Conservation (phyloP, 2,113 vertebrate species). For the Tursiops truncatus region DNA sequence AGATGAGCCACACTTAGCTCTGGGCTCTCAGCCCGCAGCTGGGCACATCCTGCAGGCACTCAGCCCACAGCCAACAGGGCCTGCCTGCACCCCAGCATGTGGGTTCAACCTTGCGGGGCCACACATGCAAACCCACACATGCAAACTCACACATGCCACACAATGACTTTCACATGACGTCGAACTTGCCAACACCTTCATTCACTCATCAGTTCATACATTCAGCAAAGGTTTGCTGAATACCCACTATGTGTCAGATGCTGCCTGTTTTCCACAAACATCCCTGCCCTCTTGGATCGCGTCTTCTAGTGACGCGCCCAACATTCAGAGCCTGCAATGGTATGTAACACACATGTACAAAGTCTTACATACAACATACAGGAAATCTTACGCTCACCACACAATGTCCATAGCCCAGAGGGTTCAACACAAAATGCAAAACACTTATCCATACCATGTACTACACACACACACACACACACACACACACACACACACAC, state of each 20-base stretch:
- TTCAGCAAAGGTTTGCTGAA: not conserved
- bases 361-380: not conserved
- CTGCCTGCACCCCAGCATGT: not conserved
- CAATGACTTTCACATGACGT: accelerated
- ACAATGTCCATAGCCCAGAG: not conserved
- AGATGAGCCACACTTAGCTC: not conserved
- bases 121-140: not conserved
- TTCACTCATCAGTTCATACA: not conserved
- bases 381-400: not conserved
- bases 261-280: not conserved
- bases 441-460: not conserved
- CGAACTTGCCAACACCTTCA: not conserved
- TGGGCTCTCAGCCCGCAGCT: not conserved
- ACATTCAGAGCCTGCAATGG: not conserved
- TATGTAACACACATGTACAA: not conserved
- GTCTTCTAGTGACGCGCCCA: not conserved
- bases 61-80: not conserved
- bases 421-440: not conserved
- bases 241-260: accelerated
- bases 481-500: not conserved
- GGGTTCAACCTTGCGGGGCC: no score
- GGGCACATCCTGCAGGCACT: not conserved
- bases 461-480: not conserved
- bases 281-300: not conserved
- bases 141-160: not conserved